These are phyloP conservation scores for Tragelaphus imberbis DNA, from an alignment of 2,113 vertebrate species.

Conservation along the genomic window DNA sequence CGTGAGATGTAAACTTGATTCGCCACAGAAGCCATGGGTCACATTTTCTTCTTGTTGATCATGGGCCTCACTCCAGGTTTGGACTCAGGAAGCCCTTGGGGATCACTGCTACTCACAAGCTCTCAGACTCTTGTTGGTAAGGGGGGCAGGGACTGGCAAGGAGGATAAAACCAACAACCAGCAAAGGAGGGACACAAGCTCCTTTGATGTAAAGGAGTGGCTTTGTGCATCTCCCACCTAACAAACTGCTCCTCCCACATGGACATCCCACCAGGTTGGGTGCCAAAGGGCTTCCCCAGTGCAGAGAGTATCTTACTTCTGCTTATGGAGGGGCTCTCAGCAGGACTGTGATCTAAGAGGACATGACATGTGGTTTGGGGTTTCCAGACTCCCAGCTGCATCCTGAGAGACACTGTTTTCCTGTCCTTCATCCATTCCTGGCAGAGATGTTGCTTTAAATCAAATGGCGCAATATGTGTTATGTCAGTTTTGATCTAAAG, in stretches of 20 bases:
- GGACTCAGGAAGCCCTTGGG: not conserved
- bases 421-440: slow-evolving; percentile 8
- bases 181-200: not conserved
- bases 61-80: not conserved
- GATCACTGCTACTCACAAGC: not conserved
- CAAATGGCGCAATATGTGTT: not conserved
- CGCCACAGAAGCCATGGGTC: not conserved
- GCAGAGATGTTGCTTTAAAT: not conserved
- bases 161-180: not conserved
- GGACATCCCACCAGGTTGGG: not conserved
- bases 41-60: not conserved
- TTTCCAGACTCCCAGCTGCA: not conserved
- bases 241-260: not conserved
- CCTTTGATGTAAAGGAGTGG: not conserved
- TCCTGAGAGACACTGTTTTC: not conserved
- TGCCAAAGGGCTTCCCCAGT: not conserved
- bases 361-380: not conserved
- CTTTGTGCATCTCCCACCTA: not conserved
- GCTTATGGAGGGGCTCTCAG: not conserved
- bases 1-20: not conserved
- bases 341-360: not conserved
- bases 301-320: too few relatives aligned
- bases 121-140: not conserved
- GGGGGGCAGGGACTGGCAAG: not conserved
- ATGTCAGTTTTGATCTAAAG: not conserved